Base-by-base conservation (phyloP, 30 jellyfish, hydroid and myxozoan genomes). In the Pseudorhiza aurosa region DNA sequence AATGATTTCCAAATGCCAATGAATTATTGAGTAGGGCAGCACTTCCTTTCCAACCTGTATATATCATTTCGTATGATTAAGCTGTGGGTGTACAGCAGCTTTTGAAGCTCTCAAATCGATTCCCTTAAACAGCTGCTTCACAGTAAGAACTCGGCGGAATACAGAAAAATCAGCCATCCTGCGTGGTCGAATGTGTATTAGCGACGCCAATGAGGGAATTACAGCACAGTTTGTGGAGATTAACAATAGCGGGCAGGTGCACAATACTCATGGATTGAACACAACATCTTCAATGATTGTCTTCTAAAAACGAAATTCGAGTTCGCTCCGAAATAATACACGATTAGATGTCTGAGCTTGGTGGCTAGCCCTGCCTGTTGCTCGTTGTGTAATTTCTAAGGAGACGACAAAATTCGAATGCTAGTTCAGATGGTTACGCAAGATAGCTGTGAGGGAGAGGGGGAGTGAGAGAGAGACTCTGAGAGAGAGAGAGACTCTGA, bases 141-240 rank as follows among this genome's bases (percentile, higher is more conserved):
- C 82, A 68, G 82, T 55, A 36, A 60, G 49, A 35, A 1, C 55
- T 60, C 27, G 18, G 35, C 40, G 58, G 30, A 57, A 58, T 35
- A 59, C 40, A 76, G 31, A 76, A 33, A 40, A 76, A n/a, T 1
- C 0, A 8, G 72, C 26, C 69, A 6, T 12, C 33, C 24, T 17
- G n/a, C 27, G 10, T 22, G 53, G 58, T 19, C 25, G 55, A 56
- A 71, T 26, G 74, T 12, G 73, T 24, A 26, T 37, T 22, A 25
- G 15, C 17, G 85, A 25, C 74, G 74, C 85, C 74, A 72, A 11
- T 12, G 29, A 14, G 8, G 74, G 74, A 72, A 50, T 72, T 72
- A 50, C 45, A 5, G 63, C 63, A 27, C 85, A 72, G 85, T 17
- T 51, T 39, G 64, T 28, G 8, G 85, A 29, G 65, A 31, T 31